Evolutionary conservation across 2,113 vertebrate genomes (phyloP).

Genomic region (Cottus gobio): DNA sequence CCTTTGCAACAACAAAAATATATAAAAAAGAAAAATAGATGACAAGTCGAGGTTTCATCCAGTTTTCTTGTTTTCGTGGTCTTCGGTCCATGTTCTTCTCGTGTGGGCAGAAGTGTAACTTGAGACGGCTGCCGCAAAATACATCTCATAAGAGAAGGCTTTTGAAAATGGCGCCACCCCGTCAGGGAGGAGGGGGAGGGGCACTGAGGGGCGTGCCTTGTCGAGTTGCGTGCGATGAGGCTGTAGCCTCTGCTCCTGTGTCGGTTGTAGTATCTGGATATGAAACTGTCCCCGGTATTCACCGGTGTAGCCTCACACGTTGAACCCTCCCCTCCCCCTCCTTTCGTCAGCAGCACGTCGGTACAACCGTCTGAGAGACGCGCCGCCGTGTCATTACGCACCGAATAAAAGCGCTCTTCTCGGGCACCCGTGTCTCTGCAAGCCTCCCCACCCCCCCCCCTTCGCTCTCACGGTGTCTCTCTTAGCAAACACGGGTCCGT

Average conservation of each 20-base stretch:
- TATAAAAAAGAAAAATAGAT: neutral
- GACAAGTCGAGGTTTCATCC: constrained; percentile 1
- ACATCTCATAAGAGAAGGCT: constrained; percentile 61
- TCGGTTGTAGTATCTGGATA: constrained; percentile 57
- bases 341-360: constrained; percentile 19
- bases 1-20: constrained; percentile 35
- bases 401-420: constrained; percentile 49
- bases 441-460: constrained; percentile 39
- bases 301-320: constrained; percentile 57
- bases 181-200: constrained; percentile 33
- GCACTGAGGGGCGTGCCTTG: constrained; percentile 48
- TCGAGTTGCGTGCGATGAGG: constrained; percentile 45
- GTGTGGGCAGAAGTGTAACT: constrained; percentile 63
- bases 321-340: neutral
- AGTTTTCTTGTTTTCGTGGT: constrained; percentile 12
- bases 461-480: neutral
- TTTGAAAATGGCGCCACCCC: constrained; percentile 81
- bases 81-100: constrained; percentile 25
- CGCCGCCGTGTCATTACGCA: constrained; percentile 42
- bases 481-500: constrained; percentile 30
- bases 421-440: constrained; percentile 31
- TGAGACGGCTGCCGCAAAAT: constrained; percentile 69
- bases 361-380: constrained; percentile 27
- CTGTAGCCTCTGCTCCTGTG: constrained; percentile 58
- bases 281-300: constrained; percentile 65